These are phyloP conservation scores for Epinephelus moara DNA, from an alignment of 2,113 vertebrate genomes.

Conservation along the genomic window DNA sequence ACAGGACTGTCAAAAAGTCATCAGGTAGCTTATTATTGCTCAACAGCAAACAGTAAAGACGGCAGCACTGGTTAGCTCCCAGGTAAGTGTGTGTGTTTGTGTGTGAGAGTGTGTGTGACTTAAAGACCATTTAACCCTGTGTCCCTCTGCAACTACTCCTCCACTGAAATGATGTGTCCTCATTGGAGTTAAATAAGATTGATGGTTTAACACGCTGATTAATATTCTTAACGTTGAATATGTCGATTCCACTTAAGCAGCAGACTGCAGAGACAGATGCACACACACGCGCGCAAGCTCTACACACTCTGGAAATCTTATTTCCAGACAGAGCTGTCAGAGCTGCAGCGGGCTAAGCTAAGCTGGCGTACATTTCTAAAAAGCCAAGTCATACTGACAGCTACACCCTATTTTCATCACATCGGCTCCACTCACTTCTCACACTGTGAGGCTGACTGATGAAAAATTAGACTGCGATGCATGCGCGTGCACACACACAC, in stretches of 20 bases:
- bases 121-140: not conserved
- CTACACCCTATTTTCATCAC: slow-evolving; percentile 43
- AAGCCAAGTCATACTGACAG: slow-evolving; percentile 41
- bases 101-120: not conserved
- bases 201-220: slow-evolving; percentile 3
- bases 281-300: not conserved
- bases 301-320: slow-evolving; percentile 15
- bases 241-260: slow-evolving; percentile 6
- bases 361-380: slow-evolving; percentile 44
- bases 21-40: not conserved
- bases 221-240: slow-evolving; percentile 8
- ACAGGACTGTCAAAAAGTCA: not conserved
- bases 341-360: slow-evolving; percentile 32
- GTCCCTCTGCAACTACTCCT: not conserved
- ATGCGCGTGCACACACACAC: not conserved
- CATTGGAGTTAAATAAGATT: slow-evolving; percentile 10
- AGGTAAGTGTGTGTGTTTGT: not conserved
- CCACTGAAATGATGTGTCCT: not conserved
- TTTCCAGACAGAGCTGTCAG: slow-evolving; percentile 52
- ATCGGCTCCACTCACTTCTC: slow-evolving; percentile 40
- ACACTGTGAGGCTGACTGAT: slow-evolving; percentile 15
- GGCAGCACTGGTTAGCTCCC: not conserved
- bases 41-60: not conserved
- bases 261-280: not conserved
- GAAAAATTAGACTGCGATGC: not conserved